Evolutionary conservation across 2,888 invertebrate species (phyloP), one percentile per base, ranked within the genome.

Genomic region (Eledone cirrhosa): DNA sequence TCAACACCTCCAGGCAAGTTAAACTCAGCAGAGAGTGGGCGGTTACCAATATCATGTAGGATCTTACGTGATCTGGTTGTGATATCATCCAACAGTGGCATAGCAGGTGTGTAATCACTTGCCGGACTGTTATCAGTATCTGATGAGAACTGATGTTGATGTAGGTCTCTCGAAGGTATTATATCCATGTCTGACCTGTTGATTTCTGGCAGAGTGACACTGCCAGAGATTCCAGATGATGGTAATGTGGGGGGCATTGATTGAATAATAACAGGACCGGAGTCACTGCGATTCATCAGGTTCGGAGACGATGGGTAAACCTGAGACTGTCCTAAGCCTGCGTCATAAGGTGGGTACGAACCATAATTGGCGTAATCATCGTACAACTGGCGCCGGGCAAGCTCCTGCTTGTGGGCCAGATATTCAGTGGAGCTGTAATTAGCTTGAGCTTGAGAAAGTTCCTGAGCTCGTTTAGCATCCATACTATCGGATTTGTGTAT

Each of bases 1-100:
- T 88, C 88, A 13, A 87, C 85, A 53, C 87, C 87, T 48, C 86
- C 83, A 47, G 80, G 80, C 48, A 86, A 81, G 80, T 86, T 87
- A 80, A 87, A 88, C 80, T 88, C 88, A 0, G 87, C 88, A 19
- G 88, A 88, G 48, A 87, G 87, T 0, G 88, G 88, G 77, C 89
- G 80, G 77, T 85, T 85, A 65, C 89, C 88, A 69, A 88, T 88
- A 77, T 87, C 88, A 53, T 89, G 88, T 72, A 90, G 85, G 53
- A 89, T 88, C 80, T 92, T 92, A 80, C 93, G 88, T 41, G 93
- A 93, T 78, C 92, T 89, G 67, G 92, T 92, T 63, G 92, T 92
- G 90, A 93, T 92, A 87, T 93, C 93, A 72, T 92, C 92, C 80
- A 93, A 90, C 74, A 93, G 88, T 27, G 93, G 93, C 93, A 93